A percentile compares a stretch with the other conserved stretches of the same genome.
Conservation (phyloP, 1,140 invertebrate genomes). For the Drosophila eugracilis region DNA sequence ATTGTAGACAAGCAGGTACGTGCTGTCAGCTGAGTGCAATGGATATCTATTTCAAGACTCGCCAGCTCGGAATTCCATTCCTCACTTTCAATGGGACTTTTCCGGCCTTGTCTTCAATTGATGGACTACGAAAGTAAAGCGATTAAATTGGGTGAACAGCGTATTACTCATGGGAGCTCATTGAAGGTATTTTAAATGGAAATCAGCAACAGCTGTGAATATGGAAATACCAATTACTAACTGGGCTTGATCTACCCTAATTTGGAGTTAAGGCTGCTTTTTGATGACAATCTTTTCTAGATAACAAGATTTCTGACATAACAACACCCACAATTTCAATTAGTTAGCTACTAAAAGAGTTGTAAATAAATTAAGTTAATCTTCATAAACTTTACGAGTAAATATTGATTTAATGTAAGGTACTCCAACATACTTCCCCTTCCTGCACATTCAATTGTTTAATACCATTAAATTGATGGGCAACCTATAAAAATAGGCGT, state of each 20-base stretch:
- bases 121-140: neutral
- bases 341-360: too few species aligned
- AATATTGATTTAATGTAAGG: too few species aligned
- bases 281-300: too few species aligned
- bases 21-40: slow-evolving; percentile 28
- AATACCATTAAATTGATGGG: slow-evolving; percentile 4
- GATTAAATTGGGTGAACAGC: neutral
- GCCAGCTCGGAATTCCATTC: slow-evolving; percentile 11
- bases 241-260: neutral
- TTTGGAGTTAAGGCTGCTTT: neutral
- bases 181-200: neutral
- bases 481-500: slow-evolving; percentile 1
- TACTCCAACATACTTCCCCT: too few species aligned
- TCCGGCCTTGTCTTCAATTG: slow-evolving; percentile 8
- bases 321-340: too few species aligned
- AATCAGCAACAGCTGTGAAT: slow-evolving; percentile 5
- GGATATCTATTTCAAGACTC: slow-evolving; percentile 9
- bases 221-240: slow-evolving; percentile 7
- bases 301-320: too few species aligned
- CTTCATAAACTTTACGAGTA: too few species aligned
- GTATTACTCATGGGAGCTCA: neutral
- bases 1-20: slow-evolving; percentile 17
- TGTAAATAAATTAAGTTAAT: too few species aligned
- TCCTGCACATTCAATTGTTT: neutral
- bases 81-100: slow-evolving; percentile 12